Evolutionary conservation across 2,797 vertebrate species (phyloP), one percentile per base, ranked within the genome.

Genomic region (Sebastiscus tertius): DNA sequence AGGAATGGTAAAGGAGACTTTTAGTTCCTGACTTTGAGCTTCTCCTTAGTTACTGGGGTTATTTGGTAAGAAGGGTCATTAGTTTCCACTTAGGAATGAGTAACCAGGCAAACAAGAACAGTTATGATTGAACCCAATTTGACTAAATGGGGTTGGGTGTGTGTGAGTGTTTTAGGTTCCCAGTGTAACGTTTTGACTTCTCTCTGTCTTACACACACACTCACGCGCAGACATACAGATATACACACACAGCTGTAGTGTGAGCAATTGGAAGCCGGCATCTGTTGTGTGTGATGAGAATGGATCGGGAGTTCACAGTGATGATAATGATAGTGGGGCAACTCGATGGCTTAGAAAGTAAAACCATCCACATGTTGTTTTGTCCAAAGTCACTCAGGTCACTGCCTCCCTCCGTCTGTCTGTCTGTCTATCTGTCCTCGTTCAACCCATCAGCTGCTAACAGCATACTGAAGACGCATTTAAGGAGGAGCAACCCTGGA

Each of bases 261-360:
- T 89, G 92, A 94, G 93, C 91, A 85, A 94, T 92, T 92, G 91
- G 91, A 91, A 88, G 90, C 82, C 87, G 91, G 91, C 94, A 95
- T 95, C 95, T 95, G 95, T 88, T 95, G 92, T 91, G 88, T 87
- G 91, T 92, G 93, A 95, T 93, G 90, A 94, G 88, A 93, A 94
- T 92, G 86, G 91, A 95, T 95, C 59, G 88, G 84, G 89, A 91
- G 90, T 90, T 89, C 60, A 81, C 81, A 76, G 83, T 85, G 88
- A 91, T 90, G 92, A 91, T 95, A 94, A 95, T 93, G 91, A 94
- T 90, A 81, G 87, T 59, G 27, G 89, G 90, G 82, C 88, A 92
- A 89, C 91, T 89, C 82, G 83, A 89, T 95, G 90, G 92, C 89
- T 93, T 92, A 83, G 81, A 88, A 94, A 94, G 89, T 94, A 93